phyloP scores from a whole-genome alignment of 2,113 vertebrate species.

The Protobothrops flavoviridis region DNA sequence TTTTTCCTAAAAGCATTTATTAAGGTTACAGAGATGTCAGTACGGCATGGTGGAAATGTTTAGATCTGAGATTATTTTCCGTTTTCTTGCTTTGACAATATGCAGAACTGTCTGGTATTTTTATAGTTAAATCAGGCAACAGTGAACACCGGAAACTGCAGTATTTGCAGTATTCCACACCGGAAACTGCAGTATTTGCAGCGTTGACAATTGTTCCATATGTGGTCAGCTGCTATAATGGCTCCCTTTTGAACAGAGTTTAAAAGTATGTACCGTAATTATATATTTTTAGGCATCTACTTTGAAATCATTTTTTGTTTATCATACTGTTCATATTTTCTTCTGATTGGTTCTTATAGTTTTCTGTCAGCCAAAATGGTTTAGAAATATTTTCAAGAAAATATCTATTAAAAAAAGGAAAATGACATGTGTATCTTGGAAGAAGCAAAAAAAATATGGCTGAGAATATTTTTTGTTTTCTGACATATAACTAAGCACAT shows the following conservation, averaged over 20 bases:
- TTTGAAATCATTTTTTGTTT: neutral
- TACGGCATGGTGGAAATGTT: too few species aligned
- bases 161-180: too few species aligned
- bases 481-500: neutral
- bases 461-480: neutral
- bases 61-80: too few species aligned
- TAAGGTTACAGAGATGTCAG: too few species aligned
- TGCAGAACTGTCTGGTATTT: too few species aligned
- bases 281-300: neutral
- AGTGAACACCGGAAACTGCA: too few species aligned
- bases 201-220: neutral
- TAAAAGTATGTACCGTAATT: neutral
- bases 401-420: neutral
- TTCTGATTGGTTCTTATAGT: neutral
- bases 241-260: neutral
- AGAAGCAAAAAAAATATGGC: neutral
- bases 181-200: too few species aligned
- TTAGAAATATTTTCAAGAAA: neutral
- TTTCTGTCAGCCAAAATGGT: neutral
- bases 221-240: neutral
- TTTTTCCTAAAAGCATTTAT: too few species aligned
- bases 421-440: neutral
- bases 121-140: too few species aligned
- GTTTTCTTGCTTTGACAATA: too few species aligned
- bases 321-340: neutral